phyloP scores from a whole-genome alignment of 2,113 vertebrate species.

The Micromys minutus region DNA sequence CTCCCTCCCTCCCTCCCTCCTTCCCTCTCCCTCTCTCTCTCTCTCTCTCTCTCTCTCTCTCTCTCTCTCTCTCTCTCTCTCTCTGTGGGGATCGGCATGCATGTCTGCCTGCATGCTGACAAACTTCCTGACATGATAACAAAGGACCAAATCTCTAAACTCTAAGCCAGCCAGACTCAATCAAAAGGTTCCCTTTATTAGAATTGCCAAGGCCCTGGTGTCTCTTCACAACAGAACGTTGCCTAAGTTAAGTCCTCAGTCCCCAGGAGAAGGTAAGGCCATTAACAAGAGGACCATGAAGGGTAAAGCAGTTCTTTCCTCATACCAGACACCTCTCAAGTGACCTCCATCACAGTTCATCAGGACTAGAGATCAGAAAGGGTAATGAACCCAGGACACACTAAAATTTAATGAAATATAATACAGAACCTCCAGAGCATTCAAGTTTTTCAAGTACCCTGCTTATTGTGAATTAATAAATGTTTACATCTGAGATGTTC shows the following conservation, averaged over 20 bases:
- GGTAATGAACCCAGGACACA: not conserved
- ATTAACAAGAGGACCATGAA: not conserved
- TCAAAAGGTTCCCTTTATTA: not conserved
- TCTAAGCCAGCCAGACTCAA: not conserved
- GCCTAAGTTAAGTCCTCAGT: too few species aligned
- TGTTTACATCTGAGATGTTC: not conserved
- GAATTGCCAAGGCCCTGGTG: not conserved
- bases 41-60: not conserved
- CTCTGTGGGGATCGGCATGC: not conserved
- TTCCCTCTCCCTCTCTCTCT: not conserved
- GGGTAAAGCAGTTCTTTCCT: not conserved
- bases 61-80: not conserved
- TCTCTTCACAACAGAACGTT: not conserved
- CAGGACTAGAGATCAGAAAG: not conserved
- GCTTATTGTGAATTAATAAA: not conserved
- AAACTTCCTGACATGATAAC: not conserved
- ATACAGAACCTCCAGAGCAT: not conserved
- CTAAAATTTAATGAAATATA: slow-evolving; percentile 33
- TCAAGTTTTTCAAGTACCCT: not conserved
- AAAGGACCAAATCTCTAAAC: not conserved
- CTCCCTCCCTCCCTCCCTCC: too few species aligned
- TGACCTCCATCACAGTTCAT: not conserved
- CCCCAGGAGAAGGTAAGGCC: not conserved
- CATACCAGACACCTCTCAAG: too few species aligned
- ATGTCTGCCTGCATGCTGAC: not conserved